Percentiles rank a stretch among this genome's conserved stretches.
Conservation (phyloP, 2,113 vertebrate genomes). For the Limnothrissa miodon region DNA sequence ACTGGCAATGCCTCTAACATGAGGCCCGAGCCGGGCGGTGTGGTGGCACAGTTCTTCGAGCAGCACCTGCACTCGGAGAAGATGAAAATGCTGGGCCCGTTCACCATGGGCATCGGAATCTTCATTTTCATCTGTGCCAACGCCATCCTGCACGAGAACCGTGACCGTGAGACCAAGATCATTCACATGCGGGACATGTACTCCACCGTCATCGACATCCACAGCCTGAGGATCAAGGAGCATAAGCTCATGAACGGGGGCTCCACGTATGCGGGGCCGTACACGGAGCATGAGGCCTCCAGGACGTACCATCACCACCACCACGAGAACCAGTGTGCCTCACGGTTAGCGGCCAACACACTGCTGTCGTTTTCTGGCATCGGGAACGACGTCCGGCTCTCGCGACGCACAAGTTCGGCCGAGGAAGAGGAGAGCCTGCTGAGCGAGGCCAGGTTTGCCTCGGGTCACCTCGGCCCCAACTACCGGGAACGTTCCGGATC, state of each 20-base stretch:
- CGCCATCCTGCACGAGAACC: conserved; percentile 95
- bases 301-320: conserved; percentile 49
- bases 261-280: conserved; percentile 63
- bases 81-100: conserved; percentile 98
- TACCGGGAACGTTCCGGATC: conserved; percentile 75
- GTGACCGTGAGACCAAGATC: conserved; percentile 97
- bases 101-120: conserved; percentile 98
- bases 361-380: conserved; percentile 77
- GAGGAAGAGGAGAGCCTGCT: conserved; percentile 82
- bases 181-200: conserved; percentile 99
- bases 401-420: conserved; percentile 70
- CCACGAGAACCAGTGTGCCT: conserved; percentile 68
- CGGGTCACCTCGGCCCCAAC: conserved; percentile 78
- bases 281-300: conserved; percentile 67
- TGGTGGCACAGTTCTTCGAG: conserved; percentile 85
- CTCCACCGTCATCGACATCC: conserved; percentile 97
- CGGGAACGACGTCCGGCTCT: conserved; percentile 52
- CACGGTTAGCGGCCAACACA: conserved; percentile 76
- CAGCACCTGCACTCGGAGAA: conserved; percentile 90
- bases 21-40: conserved; percentile 62
- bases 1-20: conserved; percentile 66
- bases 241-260: conserved; percentile 78
- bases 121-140: conserved; percentile 99
- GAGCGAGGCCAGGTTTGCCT: conserved; percentile 68
- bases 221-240: conserved; percentile 84